Evolutionary conservation across 1,140 invertebrate genomes (phyloP).

Genomic region (Camponotus pennsylvanicus): DNA sequence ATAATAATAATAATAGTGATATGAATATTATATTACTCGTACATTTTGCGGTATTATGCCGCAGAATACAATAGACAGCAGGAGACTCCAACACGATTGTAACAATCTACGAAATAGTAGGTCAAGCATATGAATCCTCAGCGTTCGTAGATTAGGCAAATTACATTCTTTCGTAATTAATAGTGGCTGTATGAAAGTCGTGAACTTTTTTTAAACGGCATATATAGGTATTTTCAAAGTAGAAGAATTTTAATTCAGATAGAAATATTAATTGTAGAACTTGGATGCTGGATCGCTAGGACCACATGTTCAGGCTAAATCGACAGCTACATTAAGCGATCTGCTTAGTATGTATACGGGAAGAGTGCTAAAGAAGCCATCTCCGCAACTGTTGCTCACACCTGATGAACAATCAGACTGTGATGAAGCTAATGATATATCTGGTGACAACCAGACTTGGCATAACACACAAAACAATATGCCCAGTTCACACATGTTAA

Average conservation of each 20-base stretch:
- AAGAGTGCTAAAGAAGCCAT: constrained; percentile 80
- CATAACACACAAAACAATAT: constrained; percentile 79
- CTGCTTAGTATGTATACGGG: constrained; percentile 80
- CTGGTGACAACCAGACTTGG: constrained; percentile 79
- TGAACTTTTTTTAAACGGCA: constrained; percentile 19
- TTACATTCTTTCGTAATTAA: constrained; percentile 22
- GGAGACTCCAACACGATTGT: constrained; percentile 18
- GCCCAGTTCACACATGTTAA: constrained; percentile 79
- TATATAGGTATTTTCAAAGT: constrained; percentile 62
- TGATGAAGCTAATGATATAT: constrained; percentile 80
- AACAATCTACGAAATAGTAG: constrained; percentile 6
- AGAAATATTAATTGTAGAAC: constrained; percentile 80
- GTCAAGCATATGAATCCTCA: background rate
- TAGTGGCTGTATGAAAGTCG: constrained; percentile 3
- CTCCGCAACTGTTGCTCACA: constrained; percentile 78
- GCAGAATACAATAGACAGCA: background rate
- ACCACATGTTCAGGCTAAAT: constrained; percentile 81
- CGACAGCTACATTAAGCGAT: constrained; percentile 80
- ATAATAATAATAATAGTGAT: background rate
- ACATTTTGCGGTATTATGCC: background rate
- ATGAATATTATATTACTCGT: background rate
- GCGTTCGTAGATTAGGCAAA: constrained; percentile 27
- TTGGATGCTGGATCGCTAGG: constrained; percentile 81
- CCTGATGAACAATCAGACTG: constrained; percentile 82
- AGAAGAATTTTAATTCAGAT: constrained; percentile 68